Conservation (phyloP, 2,888 invertebrate species). For the Alsophila aescularia region DNA sequence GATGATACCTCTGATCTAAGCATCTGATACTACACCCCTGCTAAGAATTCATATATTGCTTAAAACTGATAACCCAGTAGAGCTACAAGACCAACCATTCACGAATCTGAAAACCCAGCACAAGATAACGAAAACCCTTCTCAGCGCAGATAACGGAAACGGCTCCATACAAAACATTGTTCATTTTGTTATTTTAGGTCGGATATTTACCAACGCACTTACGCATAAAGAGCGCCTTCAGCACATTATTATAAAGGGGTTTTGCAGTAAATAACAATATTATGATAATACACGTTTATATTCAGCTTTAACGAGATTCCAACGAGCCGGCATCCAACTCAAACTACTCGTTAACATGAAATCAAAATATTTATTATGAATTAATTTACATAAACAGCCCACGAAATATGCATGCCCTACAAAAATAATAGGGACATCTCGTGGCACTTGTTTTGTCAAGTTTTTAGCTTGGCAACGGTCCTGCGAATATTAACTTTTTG, state of each 20-base stretch:
- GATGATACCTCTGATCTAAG: too few relatives aligned
- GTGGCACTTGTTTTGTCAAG: neutral
- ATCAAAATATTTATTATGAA: constrained; percentile 82
- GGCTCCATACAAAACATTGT: constrained; percentile 7
- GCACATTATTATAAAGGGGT: constrained; percentile 31
- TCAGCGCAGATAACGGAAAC: constrained; percentile 14
- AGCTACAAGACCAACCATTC: neutral
- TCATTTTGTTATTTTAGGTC: constrained; percentile 25
- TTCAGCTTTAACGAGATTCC: constrained; percentile 72
- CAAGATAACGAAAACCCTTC: constrained; percentile 3
- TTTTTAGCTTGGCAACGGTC: neutral
- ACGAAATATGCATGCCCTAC: constrained; percentile 66
- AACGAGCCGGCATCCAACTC: constrained; percentile 63
- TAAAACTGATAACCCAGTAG: too few relatives aligned
- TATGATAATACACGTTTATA: constrained; percentile 72
- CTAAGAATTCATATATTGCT: too few relatives aligned
- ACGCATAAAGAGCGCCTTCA: constrained; percentile 28
- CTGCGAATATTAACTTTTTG: neutral
- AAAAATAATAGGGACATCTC: constrained; percentile 39
- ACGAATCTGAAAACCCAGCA: constrained; percentile 3
- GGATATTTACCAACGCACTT: constrained; percentile 24
- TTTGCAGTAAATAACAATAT: constrained; percentile 71
- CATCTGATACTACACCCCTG: too few relatives aligned
- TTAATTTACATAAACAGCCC: constrained; percentile 76
- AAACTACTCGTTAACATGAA: constrained; percentile 75